A percentile compares a stretch with the other conserved stretches of the same genome.
Conservation (phyloP, 2,113 vertebrate genomes). For the Elephantulus edwardii region DNA sequence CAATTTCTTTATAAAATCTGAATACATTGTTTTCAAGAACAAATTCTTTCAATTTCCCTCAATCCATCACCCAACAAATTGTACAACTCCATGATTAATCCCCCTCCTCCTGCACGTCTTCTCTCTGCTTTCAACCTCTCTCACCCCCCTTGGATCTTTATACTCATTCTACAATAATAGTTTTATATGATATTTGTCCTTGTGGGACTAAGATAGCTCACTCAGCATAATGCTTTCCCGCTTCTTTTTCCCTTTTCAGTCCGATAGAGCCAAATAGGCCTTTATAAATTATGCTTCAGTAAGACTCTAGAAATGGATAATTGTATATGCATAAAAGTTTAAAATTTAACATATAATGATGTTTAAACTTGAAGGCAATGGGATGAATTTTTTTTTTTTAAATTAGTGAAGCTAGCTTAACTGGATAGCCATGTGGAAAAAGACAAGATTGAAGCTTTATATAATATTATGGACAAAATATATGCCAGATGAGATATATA, state of each 20-base stretch:
- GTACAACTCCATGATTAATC: too few species aligned
- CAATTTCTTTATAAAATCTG: too few species aligned
- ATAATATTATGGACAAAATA: background rate
- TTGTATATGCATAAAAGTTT: background rate
- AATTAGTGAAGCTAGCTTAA: background rate
- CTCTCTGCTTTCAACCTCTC: too few species aligned
- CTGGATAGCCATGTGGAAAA: background rate
- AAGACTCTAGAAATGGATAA: background rate
- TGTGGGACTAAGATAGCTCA: too few species aligned
- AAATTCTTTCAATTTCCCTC: too few species aligned
- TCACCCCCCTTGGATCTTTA: too few species aligned
- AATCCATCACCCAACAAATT: too few species aligned
- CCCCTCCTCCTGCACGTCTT: too few species aligned
- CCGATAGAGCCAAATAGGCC: background rate
- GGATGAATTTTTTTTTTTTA: background rate
- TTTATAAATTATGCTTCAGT: background rate
- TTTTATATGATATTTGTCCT: too few species aligned
- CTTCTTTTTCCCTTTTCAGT: background rate
- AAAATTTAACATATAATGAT: background rate
- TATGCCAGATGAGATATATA: conserved; percentile 19
- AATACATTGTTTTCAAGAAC: too few species aligned
- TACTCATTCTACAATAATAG: too few species aligned
- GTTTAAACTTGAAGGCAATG: background rate
- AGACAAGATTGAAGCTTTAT: background rate
- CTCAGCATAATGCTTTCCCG: too few species aligned